A percentile compares a stretch with the other conserved stretches of the same genome.
These are phyloP conservation scores for Drosophila punjabiensis DNA, from an alignment of 1,140 invertebrate species.

Conservation along the genomic window DNA sequence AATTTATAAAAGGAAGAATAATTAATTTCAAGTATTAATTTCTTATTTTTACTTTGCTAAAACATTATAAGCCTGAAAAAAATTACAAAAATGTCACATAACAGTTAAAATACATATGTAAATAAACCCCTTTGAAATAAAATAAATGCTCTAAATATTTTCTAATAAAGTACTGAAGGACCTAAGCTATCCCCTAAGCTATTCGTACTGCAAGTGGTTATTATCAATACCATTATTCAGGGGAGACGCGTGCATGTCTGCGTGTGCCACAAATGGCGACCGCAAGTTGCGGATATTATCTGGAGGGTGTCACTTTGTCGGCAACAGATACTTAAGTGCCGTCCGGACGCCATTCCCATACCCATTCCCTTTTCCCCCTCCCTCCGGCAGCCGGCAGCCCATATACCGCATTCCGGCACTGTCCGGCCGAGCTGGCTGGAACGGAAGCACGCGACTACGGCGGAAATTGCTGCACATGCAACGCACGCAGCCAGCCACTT, in stretches of 20 bases:
- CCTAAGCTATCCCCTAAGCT: not conserved
- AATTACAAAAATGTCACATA: too few relatives aligned
- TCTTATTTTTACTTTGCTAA: not conserved
- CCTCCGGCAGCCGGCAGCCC: conserved; percentile 4
- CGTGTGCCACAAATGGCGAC: conserved; percentile 30
- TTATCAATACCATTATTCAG: conserved; percentile 48
- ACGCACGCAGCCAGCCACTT: conserved; percentile 64
- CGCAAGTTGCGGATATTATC: conserved; percentile 74
- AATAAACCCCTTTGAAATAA: not conserved
- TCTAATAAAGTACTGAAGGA: not conserved
- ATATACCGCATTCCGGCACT: conserved; percentile 23
- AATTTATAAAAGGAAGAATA: too few relatives aligned
- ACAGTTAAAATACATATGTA: not conserved
- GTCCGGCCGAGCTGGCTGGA: conserved; percentile 42
- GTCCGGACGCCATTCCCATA: conserved; percentile 39
- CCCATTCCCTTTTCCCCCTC: conserved; percentile 9
- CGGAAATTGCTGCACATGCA: conserved; percentile 80
- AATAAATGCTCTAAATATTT: too few relatives aligned
- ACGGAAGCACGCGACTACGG: conserved; percentile 75
- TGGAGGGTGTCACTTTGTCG: conserved; percentile 60
- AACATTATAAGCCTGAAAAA: not conserved
- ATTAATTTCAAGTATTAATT: too few relatives aligned
- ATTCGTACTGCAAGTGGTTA: conserved; percentile 25
- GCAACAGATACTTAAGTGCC: conserved; percentile 78
- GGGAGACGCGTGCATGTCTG: conserved; percentile 3